Evolutionary conservation across 2,888 invertebrate species (phyloP).

Genomic region (Andrena dorsata): DNA sequence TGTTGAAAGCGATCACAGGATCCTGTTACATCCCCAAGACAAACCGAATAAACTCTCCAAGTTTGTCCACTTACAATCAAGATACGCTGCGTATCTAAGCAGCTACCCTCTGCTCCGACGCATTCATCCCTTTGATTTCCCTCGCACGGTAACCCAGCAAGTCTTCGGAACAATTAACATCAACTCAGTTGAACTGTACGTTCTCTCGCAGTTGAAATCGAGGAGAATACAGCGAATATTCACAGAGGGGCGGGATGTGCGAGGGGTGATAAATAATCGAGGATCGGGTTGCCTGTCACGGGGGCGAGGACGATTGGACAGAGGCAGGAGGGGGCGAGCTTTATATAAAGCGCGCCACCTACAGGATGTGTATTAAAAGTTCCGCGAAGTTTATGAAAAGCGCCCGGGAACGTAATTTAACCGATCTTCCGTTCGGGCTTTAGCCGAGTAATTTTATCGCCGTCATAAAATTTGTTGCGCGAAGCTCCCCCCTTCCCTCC

Average conservation of each 20-base stretch:
- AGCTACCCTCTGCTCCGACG: no score
- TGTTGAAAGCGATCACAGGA: no score
- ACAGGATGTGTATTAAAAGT: constrained; percentile 55
- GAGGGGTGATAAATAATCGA: background rate
- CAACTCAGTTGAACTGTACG: no score
- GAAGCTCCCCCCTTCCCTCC: background rate
- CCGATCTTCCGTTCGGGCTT: constrained; percentile 49
- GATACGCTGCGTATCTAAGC: no score
- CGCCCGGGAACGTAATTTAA: constrained; percentile 50
- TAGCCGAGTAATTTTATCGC: constrained; percentile 53
- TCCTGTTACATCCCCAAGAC: no score
- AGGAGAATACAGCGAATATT: no score
- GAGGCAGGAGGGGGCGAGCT: background rate
- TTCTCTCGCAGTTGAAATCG: no score
- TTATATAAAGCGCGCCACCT: constrained; percentile 30
- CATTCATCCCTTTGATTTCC: no score
- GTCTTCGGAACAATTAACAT: no score
- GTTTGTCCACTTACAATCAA: no score
- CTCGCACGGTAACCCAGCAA: no score
- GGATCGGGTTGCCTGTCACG: constrained; percentile 1
- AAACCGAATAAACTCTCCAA: no score
- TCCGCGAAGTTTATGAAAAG: constrained; percentile 41
- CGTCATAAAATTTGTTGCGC: constrained; percentile 55
- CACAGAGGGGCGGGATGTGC: background rate
- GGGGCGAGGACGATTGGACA: constrained; percentile 10